Conservation (phyloP, 2,797 vertebrate genomes). For the Eutrigla gurnardus region DNA sequence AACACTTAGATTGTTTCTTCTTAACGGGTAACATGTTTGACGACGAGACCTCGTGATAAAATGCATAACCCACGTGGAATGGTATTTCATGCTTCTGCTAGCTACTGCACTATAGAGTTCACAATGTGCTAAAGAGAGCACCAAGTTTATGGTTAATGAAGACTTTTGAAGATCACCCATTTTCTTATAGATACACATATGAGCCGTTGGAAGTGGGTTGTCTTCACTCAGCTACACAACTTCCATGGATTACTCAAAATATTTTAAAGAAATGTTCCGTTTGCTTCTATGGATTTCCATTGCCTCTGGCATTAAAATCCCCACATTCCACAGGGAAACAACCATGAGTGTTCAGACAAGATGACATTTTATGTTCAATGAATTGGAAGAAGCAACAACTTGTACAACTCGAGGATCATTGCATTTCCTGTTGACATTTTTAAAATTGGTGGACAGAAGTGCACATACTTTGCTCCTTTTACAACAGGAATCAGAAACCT, state of each 20-base stretch:
- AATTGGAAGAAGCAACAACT: conserved; percentile 21
- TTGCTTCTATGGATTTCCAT: conserved; percentile 30
- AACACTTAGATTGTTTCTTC: conserved; percentile 46
- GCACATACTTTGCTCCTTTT: conserved; percentile 7
- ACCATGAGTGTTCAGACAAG: conserved; percentile 26
- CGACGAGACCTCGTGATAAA: conserved; percentile 39
- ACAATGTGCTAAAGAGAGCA: conserved; percentile 1
- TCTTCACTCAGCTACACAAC: not conserved
- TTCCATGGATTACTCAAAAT: conserved; percentile 14
- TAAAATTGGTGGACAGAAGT: conserved; percentile 31
- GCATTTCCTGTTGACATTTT: conserved; percentile 15
- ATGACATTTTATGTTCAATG: conserved; percentile 27
- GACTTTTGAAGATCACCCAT: conserved; percentile 29
- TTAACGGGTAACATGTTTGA: conserved; percentile 33
- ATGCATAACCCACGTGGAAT: conserved; percentile 8
- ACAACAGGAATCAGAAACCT: conserved; percentile 1
- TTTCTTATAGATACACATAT: conserved; percentile 3
- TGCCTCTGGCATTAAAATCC: conserved; percentile 25
- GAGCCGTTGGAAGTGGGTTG: conserved; percentile 19
- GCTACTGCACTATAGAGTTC: conserved; percentile 19
- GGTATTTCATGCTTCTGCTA: conserved; percentile 33
- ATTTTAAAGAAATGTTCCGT: conserved; percentile 8
- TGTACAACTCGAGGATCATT: conserved; percentile 24
- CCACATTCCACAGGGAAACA: conserved; percentile 5
- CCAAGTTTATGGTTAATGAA: conserved; percentile 19